These are phyloP conservation scores for Syngnathoides biaculeatus DNA, from an alignment of 2,113 vertebrate genomes.

Conservation along the genomic window DNA sequence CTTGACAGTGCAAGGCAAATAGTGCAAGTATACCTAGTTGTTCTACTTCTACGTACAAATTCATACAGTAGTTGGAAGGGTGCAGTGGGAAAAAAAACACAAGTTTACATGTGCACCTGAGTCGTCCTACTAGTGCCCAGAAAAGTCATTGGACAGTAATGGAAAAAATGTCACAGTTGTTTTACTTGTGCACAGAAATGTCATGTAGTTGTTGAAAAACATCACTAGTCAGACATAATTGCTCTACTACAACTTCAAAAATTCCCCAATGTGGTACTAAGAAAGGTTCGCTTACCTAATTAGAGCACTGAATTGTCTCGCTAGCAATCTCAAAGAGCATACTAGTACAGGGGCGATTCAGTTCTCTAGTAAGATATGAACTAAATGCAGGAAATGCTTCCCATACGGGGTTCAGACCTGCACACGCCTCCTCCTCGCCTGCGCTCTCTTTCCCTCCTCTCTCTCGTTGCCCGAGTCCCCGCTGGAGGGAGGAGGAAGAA, in stretches of 20 bases:
- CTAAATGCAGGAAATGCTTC: neutral
- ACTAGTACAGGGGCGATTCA: neutral
- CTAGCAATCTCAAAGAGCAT: neutral
- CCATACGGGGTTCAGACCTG: conserved; percentile 47
- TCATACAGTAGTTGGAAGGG: too few species aligned
- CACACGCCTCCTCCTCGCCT: conserved; percentile 37
- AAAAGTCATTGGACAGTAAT: too few species aligned
- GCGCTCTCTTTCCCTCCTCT: conserved; percentile 52
- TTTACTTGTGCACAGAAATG: neutral
- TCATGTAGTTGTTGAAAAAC: neutral
- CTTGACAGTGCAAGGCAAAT: too few species aligned
- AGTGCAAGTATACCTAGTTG: too few species aligned
- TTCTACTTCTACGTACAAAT: too few species aligned
- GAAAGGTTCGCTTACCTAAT: too few species aligned
- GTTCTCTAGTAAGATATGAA: neutral
- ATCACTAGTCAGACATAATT: neutral
- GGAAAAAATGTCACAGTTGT: too few species aligned
- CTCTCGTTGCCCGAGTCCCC: conserved; percentile 62
- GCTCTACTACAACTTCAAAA: neutral
- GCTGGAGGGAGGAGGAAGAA: conserved; percentile 56
- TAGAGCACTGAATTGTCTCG: neutral
- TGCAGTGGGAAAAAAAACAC: too few species aligned
- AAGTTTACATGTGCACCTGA: too few species aligned
- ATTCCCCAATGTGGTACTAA: too few species aligned
- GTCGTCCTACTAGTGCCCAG: too few species aligned